Base-by-base conservation (phyloP, 1,140 invertebrate species). In the Drosophila baimaii region DNA sequence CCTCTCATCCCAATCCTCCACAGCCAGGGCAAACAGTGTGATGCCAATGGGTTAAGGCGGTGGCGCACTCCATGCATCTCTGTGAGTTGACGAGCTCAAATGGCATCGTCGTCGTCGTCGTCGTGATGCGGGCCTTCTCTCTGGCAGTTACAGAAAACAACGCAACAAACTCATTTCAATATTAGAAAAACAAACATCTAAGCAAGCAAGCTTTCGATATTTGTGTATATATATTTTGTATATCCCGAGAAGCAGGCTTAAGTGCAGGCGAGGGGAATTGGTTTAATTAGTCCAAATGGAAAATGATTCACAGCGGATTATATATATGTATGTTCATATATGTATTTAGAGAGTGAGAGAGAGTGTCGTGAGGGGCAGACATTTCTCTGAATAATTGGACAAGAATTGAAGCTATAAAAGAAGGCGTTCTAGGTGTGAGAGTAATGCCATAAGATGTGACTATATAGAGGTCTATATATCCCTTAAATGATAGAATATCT, bases 81-180 rank as follows among this genome's bases (percentile, higher is more conserved):
- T 27, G 5, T 5, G 59, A 54, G 39, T 56, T 56, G 62, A 66
- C 44, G 33, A 74, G 47, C 66, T 71, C 46, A 73, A 70, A 70
- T 71, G 35, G 35, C 56, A 51, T 57, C 37, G n/a, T n/a, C n/a
- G n/a, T n/a, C n/a, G n/a, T n/a, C n/a, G n/a, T 27, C 27, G 51
- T 54, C 51, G 39, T 66, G 61, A 82, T 85, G 83, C 82, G 82
- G 82, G 82, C 69, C 37, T 63, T 23, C 8, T 54, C 25, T 13
- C 31, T 27, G 6, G 17, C 46, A 27, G 15, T n/a, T n/a, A n/a
- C 23, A 21, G 39, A 44, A 65, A 66, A 55, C 25, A 56, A 52
- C 13, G 41, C 55, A 80, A 66, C 69, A 76, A 81, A 85, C 79
- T 86, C 74, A 85, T 86, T 86, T 79, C 47, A 66, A 79, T 81